Conservation (phyloP, 2,797 vertebrate genomes). For the Oreonectes daqikongensis region DNA sequence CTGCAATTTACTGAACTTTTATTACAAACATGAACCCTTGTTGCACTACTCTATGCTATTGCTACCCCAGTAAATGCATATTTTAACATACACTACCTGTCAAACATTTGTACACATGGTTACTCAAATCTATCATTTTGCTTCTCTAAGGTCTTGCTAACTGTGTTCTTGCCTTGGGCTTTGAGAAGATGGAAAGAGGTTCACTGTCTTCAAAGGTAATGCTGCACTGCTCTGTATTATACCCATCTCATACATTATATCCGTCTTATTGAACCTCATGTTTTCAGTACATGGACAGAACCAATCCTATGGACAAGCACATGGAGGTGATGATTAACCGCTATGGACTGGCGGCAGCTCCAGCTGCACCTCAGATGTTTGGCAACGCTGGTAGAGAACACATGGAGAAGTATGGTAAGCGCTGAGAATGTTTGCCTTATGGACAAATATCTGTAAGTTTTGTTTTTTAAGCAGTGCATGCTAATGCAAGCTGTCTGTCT, state of each 20-base stretch:
- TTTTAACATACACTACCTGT: too few relatives aligned
- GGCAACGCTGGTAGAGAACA: constrained; percentile 88
- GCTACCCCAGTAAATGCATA: not conserved
- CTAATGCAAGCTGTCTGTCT: constrained; percentile 19
- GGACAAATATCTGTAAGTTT: too few relatives aligned
- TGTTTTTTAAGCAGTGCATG: not conserved
- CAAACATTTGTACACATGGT: too few relatives aligned
- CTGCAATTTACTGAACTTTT: not conserved
- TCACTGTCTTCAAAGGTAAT: constrained; percentile 75
- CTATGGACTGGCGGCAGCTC: constrained; percentile 78
- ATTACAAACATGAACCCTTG: not conserved
- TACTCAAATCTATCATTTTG: not conserved
- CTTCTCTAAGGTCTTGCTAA: constrained; percentile 81
- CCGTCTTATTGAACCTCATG: not conserved
- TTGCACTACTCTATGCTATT: not conserved
- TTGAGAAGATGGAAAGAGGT: constrained; percentile 93
- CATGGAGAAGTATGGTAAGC: constrained; percentile 94
- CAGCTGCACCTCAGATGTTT: constrained; percentile 86
- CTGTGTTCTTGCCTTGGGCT: constrained; percentile 92
- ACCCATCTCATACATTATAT: not conserved
- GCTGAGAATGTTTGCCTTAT: too few relatives aligned
- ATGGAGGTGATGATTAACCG: constrained; percentile 85
- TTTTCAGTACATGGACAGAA: constrained; percentile 79
- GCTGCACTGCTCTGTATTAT: not conserved
- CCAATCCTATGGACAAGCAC: constrained; percentile 89